Percentiles rank a stretch among this genome's conserved stretches.
Conservation (phyloP, 2,113 vertebrate species). For the Dicrurus megarhynchus region DNA sequence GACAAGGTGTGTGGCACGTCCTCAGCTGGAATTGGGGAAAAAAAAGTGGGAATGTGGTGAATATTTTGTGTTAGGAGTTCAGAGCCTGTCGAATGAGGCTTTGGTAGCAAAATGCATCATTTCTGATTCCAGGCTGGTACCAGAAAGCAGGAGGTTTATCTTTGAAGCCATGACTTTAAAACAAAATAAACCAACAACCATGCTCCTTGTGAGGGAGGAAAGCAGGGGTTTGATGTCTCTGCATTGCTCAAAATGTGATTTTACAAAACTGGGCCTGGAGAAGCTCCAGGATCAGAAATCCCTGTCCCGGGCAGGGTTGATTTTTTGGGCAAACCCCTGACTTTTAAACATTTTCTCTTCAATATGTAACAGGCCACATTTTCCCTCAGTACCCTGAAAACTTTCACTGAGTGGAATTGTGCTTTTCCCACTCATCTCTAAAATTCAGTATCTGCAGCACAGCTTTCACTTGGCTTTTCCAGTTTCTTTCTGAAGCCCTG, state of each 20-base stretch:
- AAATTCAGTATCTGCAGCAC: background rate
- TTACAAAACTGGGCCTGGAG: background rate
- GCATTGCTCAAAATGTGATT: background rate
- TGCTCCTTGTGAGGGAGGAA: fast-evolving
- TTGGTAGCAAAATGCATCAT: background rate
- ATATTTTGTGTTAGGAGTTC: background rate
- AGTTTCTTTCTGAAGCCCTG: background rate
- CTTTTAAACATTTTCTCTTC: background rate
- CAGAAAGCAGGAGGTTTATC: background rate
- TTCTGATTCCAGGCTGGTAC: background rate
- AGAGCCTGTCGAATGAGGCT: background rate
- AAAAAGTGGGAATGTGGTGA: background rate
- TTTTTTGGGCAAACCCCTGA: background rate
- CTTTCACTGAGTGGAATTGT: background rate
- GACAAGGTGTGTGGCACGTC: background rate
- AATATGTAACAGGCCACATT: background rate
- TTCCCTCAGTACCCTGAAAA: background rate
- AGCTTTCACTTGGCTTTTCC: background rate
- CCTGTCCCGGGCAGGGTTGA: background rate
- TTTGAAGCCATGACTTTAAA: background rate
- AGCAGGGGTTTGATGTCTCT: background rate
- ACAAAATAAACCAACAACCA: background rate
- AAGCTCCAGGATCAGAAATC: background rate
- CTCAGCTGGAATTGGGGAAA: background rate
- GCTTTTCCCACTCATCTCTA: background rate